Conservation (phyloP, 2,113 vertebrate genomes). For the Scalopus aquaticus region DNA sequence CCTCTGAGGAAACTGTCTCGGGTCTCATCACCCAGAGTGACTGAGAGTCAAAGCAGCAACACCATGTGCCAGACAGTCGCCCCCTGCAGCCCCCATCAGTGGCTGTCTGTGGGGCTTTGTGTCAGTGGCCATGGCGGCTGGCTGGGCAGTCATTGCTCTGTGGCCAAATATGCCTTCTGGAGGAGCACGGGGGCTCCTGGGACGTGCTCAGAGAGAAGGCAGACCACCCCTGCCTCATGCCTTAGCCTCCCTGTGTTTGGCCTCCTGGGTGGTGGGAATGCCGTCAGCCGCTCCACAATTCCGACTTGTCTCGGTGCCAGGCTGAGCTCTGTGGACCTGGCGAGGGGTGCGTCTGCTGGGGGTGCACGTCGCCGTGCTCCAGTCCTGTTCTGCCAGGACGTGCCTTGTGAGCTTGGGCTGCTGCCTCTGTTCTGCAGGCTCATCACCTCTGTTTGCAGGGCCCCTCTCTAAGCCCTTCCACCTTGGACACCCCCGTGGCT, state of each 20-base stretch:
- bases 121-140: neutral
- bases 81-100: neutral
- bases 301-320: neutral
- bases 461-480: neutral
- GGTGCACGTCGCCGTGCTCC: accelerated
- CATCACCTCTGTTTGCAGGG: neutral
- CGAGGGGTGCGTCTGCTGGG: neutral
- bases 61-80: accelerated
- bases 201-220: neutral
- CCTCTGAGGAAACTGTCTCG: neutral
- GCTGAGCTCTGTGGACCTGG: neutral
- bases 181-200: neutral
- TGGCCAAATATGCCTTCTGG: neutral
- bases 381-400: too few relatives aligned
- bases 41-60: accelerated
- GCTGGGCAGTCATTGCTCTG: neutral
- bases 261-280: neutral
- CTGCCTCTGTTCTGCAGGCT: neutral
- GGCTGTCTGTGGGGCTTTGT: neutral
- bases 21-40: neutral
- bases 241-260: too few relatives aligned
- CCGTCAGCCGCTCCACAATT: neutral
- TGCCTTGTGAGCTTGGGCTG: accelerated
- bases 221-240: neutral
- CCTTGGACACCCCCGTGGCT: too few relatives aligned